A percentile compares a stretch with the other conserved stretches of the same genome.
These are phyloP conservation scores for Vidua macroura DNA, from an alignment of 2,113 vertebrate species.

Conservation along the genomic window DNA sequence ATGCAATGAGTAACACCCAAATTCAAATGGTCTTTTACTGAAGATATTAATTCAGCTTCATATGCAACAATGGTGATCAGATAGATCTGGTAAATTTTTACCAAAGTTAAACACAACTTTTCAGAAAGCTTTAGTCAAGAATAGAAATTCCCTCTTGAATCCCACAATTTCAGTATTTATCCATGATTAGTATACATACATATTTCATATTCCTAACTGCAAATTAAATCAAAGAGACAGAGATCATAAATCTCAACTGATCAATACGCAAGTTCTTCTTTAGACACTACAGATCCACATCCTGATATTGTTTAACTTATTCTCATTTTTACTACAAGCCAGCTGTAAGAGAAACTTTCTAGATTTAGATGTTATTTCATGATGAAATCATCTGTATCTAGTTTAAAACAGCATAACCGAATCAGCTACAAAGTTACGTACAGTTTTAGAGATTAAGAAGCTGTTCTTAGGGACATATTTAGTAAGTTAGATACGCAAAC, in stretches of 20 bases:
- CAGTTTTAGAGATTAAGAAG: not conserved
- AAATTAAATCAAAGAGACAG: not conserved
- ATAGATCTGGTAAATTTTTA: not conserved
- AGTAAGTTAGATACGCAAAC: accelerated
- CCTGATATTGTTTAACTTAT: not conserved
- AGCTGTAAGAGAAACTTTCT: not conserved
- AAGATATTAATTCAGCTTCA: not conserved
- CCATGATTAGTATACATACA: accelerated
- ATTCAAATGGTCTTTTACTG: not conserved
- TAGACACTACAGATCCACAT: not conserved
- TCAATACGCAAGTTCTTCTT: not conserved
- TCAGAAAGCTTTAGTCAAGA: not conserved
- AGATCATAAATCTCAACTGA: not conserved
- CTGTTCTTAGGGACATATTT: not conserved
- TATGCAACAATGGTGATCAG: accelerated
- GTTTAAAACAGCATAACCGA: not conserved
- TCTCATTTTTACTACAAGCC: not conserved
- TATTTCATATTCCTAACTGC: not conserved
- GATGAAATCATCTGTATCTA: not conserved
- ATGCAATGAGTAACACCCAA: not conserved
- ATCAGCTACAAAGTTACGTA: not conserved
- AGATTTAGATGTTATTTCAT: not conserved
- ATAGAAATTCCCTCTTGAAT: not conserved
- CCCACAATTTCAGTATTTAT: not conserved
- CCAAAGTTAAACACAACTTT: not conserved